phyloP scores from a whole-genome alignment of 1,140 invertebrate species.

The Zophobas morio region DNA sequence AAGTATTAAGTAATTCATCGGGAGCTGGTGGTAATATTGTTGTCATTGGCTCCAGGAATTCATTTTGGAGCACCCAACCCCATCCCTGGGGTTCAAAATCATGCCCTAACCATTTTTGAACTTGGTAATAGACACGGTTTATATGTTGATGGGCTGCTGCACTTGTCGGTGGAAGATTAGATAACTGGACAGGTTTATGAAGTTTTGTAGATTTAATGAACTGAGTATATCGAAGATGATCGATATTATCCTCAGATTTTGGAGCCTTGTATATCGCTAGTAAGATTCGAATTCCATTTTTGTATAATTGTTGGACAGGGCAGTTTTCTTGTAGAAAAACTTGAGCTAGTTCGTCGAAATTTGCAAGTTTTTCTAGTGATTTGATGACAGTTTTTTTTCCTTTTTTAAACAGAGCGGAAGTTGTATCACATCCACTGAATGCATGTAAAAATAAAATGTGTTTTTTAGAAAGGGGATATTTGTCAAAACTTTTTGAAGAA shows the following conservation, averaged over 20 bases:
- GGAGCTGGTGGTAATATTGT: slow-evolving; percentile 24
- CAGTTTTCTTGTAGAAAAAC: slow-evolving; percentile 65
- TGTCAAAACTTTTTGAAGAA: slow-evolving; percentile 52
- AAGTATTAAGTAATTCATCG: slow-evolving; percentile 34
- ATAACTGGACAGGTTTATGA: slow-evolving; percentile 50
- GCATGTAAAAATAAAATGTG: slow-evolving; percentile 65
- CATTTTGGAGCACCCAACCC: background rate
- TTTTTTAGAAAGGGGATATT: slow-evolving; percentile 61
- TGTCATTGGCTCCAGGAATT: slow-evolving; percentile 3
- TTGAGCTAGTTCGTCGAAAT: slow-evolving; percentile 61
- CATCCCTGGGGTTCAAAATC: slow-evolving; percentile 63
- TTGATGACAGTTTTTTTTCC: slow-evolving; percentile 52
- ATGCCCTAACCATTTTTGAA: slow-evolving; percentile 67
- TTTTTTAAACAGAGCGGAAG: slow-evolving; percentile 65
- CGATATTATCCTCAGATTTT: slow-evolving; percentile 58
- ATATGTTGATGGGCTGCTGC: slow-evolving; percentile 64
- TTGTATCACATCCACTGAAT: slow-evolving; percentile 65
- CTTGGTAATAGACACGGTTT: slow-evolving; percentile 66
- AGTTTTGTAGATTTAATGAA: slow-evolving; percentile 24
- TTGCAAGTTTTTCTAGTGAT: slow-evolving; percentile 55
- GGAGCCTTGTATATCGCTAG: slow-evolving; percentile 64
- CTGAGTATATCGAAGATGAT: slow-evolving; percentile 33
- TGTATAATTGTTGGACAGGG: slow-evolving; percentile 58
- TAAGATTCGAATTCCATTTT: slow-evolving; percentile 61
- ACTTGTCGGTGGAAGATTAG: slow-evolving; percentile 57